Percentiles rank a stretch among this genome's conserved stretches.
Evolutionary conservation across 1,140 invertebrate species (phyloP).

Genomic region (Drosophila azteca): DNA sequence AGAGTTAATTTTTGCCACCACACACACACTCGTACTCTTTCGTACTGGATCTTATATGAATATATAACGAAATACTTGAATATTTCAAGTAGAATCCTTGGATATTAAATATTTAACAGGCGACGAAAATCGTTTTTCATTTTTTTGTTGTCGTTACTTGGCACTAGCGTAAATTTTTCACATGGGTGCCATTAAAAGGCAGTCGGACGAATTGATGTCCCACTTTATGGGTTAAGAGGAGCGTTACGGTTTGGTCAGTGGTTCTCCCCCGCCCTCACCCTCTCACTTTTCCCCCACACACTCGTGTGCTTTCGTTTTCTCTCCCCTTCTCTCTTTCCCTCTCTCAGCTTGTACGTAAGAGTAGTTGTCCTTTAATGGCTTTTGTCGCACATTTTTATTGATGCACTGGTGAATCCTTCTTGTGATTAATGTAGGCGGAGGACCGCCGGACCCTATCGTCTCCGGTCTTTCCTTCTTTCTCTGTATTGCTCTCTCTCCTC

Average conservation of each 20-base stretch:
- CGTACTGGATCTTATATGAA: no score
- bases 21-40: not conserved
- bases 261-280: not conserved
- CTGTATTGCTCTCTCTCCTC: not conserved
- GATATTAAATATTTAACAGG: slow-evolving; percentile 26
- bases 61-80: no score
- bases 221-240: slow-evolving; percentile 1
- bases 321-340: not conserved
- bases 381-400: slow-evolving; percentile 60
- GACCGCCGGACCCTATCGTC: not conserved
- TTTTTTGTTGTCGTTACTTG: not conserved
- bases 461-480: not conserved
- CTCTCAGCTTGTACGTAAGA: slow-evolving; percentile 19
- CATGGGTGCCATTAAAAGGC: slow-evolving; percentile 20
- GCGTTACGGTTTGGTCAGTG: not conserved
- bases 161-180: slow-evolving; percentile 21
- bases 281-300: no score
- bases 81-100: not conserved
- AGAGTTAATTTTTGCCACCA: slow-evolving; percentile 1
- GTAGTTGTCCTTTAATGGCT: slow-evolving; percentile 33
- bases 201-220: slow-evolving; percentile 34
- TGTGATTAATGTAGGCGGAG: slow-evolving; percentile 50
- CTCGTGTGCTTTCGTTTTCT: not conserved
- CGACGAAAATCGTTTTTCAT: slow-evolving; percentile 3
- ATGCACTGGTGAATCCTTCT: slow-evolving; percentile 43